phyloP scores from a whole-genome alignment of 1,140 invertebrate genomes.

The Bombus soroeensis region DNA sequence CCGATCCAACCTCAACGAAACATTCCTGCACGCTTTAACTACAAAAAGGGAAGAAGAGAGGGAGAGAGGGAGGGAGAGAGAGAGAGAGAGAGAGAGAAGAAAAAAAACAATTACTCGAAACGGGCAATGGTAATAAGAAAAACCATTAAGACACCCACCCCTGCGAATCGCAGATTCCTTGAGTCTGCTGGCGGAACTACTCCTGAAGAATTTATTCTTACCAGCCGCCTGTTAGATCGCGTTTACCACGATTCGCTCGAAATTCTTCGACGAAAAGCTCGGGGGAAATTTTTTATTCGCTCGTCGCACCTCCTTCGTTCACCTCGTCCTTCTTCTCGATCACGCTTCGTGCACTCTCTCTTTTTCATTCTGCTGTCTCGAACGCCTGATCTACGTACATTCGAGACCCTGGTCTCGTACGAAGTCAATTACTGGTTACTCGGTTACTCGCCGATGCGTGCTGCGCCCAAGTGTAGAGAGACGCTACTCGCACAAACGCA shows the following conservation, averaged over 20 bases:
- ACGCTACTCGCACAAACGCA: neutral
- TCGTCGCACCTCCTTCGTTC: neutral
- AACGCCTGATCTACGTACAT: slow-evolving; percentile 39
- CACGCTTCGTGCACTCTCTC: neutral
- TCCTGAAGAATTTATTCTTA: slow-evolving; percentile 45
- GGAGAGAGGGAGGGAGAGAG: rapidly evolving
- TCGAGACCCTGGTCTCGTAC: slow-evolving; percentile 65
- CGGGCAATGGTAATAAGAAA: neutral
- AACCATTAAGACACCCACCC: slow-evolving; percentile 30
- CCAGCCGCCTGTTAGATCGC: slow-evolving; percentile 16
- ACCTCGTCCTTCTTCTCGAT: neutral
- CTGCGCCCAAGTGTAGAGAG: slow-evolving; percentile 21
- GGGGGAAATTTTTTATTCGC: slow-evolving; percentile 18
- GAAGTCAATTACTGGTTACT: slow-evolving; percentile 69
- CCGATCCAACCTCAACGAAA: neutral
- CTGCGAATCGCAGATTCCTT: slow-evolving; percentile 36
- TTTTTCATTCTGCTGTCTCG: too few relatives aligned
- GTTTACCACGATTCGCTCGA: slow-evolving; percentile 18
- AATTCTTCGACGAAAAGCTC: slow-evolving; percentile 36
- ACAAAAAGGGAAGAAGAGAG: neutral
- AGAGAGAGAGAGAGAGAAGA: neutral
- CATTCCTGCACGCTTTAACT: neutral
- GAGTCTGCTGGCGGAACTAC: slow-evolving; percentile 2
- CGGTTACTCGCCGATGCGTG: slow-evolving; percentile 60
- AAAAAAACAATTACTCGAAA: neutral